A percentile compares a stretch with the other conserved stretches of the same genome.
These are phyloP conservation scores for Limnephilus auricula DNA, from an alignment of 2,888 invertebrate genomes.

Conservation along the genomic window DNA sequence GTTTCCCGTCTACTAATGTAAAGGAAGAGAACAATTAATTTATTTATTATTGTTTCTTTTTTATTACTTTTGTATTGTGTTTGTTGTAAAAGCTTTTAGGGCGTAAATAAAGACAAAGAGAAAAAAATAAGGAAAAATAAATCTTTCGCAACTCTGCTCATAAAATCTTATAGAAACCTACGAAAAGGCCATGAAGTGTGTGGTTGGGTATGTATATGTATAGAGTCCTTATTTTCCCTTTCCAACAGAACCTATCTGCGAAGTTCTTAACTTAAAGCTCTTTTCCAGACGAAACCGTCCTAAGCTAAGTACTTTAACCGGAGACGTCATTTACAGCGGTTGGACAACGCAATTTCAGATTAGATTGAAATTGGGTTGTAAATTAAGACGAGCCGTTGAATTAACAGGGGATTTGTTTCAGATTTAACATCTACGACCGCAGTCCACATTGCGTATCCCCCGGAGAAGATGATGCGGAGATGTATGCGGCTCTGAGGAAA, in stretches of 20 bases:
- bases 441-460: constrained; percentile 76
- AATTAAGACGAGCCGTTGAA: not conserved
- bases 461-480: constrained; percentile 74
- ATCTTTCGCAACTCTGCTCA: too few species aligned
- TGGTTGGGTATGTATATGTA: not conserved
- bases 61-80: too few species aligned
- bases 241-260: not conserved
- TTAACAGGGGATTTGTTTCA: constrained; percentile 67
- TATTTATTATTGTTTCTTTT: too few species aligned
- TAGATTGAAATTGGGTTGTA: not conserved
- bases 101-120: too few species aligned
- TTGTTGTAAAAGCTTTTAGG: too few species aligned
- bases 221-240: not conserved
- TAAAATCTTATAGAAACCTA: too few species aligned
- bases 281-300: not conserved
- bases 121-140: too few species aligned
- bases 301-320: not conserved
- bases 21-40: too few species aligned
- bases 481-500: constrained; percentile 80
- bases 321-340: not conserved
- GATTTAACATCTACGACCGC: constrained; percentile 87
- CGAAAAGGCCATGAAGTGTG: too few species aligned
- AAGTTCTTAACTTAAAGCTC: not conserved
- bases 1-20: too few species aligned
- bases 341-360: not conserved